Percentiles rank a stretch among this genome's conserved stretches.
Conservation (phyloP, 1,140 invertebrate species). For the Lepidurus packardi region DNA sequence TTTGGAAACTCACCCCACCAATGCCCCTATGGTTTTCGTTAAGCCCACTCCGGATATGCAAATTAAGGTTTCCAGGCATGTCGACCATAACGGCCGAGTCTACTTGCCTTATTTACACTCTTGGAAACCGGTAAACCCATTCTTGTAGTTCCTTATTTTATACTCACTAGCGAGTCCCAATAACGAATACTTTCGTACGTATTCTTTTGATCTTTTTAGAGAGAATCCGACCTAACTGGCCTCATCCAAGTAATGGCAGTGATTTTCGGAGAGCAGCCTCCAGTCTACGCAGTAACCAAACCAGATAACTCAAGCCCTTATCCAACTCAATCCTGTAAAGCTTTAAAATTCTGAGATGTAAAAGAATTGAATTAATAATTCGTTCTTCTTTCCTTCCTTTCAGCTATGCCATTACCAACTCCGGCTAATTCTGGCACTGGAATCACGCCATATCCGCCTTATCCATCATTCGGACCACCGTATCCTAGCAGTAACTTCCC, state of each 20-base stretch:
- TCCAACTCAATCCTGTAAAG: slow-evolving; percentile 13
- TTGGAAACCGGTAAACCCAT: slow-evolving; percentile 72
- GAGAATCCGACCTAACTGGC: slow-evolving; percentile 69
- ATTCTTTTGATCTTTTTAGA: neutral
- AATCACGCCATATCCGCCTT: slow-evolving; percentile 41
- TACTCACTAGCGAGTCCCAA: neutral
- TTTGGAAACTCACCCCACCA: slow-evolving; percentile 92
- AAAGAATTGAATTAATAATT: neutral
- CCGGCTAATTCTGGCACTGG: slow-evolving; percentile 25
- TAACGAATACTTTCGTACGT: neutral
- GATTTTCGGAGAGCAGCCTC: slow-evolving; percentile 90
- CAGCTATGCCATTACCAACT: slow-evolving; percentile 27
- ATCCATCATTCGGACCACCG: slow-evolving; percentile 42
- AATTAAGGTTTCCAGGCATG: slow-evolving; percentile 88
- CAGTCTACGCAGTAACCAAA: slow-evolving; percentile 69
- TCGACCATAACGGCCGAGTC: slow-evolving; percentile 92
- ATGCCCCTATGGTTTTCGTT: slow-evolving; percentile 97
- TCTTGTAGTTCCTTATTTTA: slow-evolving; percentile 31
- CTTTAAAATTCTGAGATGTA: neutral
- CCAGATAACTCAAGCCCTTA: slow-evolving; percentile 36
- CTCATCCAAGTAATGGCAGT: slow-evolving; percentile 86
- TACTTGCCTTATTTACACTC: slow-evolving; percentile 95
- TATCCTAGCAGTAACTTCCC: slow-evolving; percentile 50
- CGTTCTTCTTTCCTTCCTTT: neutral
- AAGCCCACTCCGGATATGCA: slow-evolving; percentile 92